Conservation (phyloP, 2,888 invertebrate genomes). For the Nebria salina region DNA sequence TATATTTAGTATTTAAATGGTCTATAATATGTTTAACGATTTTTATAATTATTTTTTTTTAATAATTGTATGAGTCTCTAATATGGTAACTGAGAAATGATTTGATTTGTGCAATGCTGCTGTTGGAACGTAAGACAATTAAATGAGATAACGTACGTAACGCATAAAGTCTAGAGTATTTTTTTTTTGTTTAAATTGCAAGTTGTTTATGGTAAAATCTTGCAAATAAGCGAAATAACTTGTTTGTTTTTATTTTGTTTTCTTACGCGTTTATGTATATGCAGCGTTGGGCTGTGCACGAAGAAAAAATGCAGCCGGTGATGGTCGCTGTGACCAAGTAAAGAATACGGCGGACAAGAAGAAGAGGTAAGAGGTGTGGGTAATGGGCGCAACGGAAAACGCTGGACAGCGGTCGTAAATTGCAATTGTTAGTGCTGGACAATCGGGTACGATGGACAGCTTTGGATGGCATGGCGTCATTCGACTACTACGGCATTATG, state of each 20-base stretch:
- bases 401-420: slow-evolving; percentile 42
- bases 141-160: slow-evolving; percentile 32
- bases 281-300: neutral
- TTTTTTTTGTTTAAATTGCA: slow-evolving; percentile 36
- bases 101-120: neutral
- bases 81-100: too few species aligned
- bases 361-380: slow-evolving; percentile 28
- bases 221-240: slow-evolving; percentile 35
- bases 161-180: slow-evolving; percentile 32
- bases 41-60: too few species aligned
- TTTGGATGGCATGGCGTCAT: neutral
- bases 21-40: too few species aligned
- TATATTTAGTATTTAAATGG: too few species aligned
- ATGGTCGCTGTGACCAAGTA: slow-evolving; percentile 36
- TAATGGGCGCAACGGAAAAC: slow-evolving; percentile 25
- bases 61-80: too few species aligned
- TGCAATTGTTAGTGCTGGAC: slow-evolving; percentile 44
- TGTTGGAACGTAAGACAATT: slow-evolving; percentile 17
- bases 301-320: slow-evolving; percentile 26
- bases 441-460: slow-evolving; percentile 9
- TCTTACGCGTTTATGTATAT: neutral
- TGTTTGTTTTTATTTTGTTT: too few species aligned
- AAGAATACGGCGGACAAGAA: slow-evolving; percentile 4
- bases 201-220: slow-evolving; percentile 44
- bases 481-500: neutral